Base-by-base conservation (phyloP, 2,888 invertebrate genomes). In the Pollenia amentaria region DNA sequence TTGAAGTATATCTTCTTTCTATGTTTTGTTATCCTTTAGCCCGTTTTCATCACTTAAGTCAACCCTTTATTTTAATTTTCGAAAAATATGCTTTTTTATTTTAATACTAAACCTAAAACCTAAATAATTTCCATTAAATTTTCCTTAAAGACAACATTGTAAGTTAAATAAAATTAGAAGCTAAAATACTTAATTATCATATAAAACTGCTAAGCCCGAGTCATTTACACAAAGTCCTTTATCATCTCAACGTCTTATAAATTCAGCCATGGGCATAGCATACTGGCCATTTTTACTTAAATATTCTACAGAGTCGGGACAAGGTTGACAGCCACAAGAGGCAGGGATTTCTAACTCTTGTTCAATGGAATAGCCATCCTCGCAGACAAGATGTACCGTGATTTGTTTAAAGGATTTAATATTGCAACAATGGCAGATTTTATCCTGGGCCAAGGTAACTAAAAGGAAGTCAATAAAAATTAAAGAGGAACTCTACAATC, bases 371-470 rank as follows among this genome's bases (percentile, higher is more conserved):
- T 89, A 89, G 6, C 94, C 94, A 90, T 95, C 94, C 9, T 93
- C 93, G 87, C 95, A 95, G 9, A 90, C 90, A 87, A 95, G 89
- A 48, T 90, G 88, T 57, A 93, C 91, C 21, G 89, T 87, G 75
- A 93, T 91, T 64, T 90, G 77, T 73, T 91, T 89, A 79, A 90
- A 92, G 88, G 89, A 88, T 57, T 91, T 89, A 42, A 94, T 94
- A 60, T 92, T 93, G 90, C 95, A 96, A 89, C 96, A 96, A 83
- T 94, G 94, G 91, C 96, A 95, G 81, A 92, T 90, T 1, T 94
- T 92, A 88, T 95, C 95, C 91, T 96, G 95, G 70, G 91, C 90
- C 65, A 94, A 95, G 0, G 94, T 94, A 88, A 93, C 95, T 95
- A 10, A 12, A 7, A n/a, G 14, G 3, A 51, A 38, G 1, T 12